Percentiles rank a stretch among this genome's conserved stretches.
Conservation (phyloP, 2,888 invertebrate species). For the Watsonalla cultraria region DNA sequence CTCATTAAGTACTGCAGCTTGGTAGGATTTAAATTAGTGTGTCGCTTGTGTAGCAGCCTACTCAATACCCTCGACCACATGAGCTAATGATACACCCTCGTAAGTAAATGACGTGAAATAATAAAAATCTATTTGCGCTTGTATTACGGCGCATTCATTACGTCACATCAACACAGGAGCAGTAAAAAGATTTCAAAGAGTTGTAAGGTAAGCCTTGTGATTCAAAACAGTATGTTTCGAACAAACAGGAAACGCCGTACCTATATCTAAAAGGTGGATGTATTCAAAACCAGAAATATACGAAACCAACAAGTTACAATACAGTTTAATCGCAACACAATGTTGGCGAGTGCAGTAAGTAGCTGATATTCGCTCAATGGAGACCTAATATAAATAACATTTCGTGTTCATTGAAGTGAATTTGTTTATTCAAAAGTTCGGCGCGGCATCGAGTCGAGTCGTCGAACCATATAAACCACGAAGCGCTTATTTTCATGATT, state of each 20-base stretch:
- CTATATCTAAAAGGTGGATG: neutral
- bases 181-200: slow-evolving; percentile 2
- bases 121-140: neutral
- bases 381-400: neutral
- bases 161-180: neutral
- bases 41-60: too few species aligned
- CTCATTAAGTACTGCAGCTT: too few species aligned
- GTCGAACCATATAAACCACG: too few species aligned
- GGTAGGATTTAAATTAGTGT: too few species aligned
- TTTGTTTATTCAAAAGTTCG: neutral
- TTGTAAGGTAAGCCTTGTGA: slow-evolving; percentile 17
- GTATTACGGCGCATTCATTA: neutral
- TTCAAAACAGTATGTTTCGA: slow-evolving; percentile 13
- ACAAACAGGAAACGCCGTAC: slow-evolving; percentile 20
- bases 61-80: neutral
- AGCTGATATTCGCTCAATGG: neutral
- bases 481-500: too few species aligned
- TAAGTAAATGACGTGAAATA: neutral
- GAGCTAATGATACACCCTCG: neutral
- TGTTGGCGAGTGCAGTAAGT: neutral
- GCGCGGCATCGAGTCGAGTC: too few species aligned
- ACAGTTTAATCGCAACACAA: neutral
- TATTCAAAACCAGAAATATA: slow-evolving; percentile 4
- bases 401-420: neutral
- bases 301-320: slow-evolving; percentile 4